Evolutionary conservation across 2,888 invertebrate genomes (phyloP).

Genomic region (Amblyjoppa proteus): DNA sequence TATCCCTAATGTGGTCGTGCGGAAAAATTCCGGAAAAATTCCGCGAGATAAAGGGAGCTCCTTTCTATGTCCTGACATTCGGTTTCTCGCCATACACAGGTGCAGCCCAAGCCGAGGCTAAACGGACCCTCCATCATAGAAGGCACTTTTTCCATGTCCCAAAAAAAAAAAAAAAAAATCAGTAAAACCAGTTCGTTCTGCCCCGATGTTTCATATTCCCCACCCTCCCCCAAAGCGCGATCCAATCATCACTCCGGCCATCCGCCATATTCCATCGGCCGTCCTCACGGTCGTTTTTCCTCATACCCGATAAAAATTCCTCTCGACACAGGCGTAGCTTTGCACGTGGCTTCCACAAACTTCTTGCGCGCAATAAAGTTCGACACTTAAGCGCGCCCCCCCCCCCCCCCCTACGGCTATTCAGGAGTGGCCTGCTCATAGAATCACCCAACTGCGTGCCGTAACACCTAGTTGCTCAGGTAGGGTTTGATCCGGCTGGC

Average conservation of each 20-base stretch:
- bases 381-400: constrained; percentile 2
- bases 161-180: too few relatives aligned
- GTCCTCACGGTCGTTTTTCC: neutral
- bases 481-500: too few relatives aligned
- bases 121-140: too few relatives aligned
- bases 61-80: constrained; percentile 1
- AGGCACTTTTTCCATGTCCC: too few relatives aligned
- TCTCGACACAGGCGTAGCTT: neutral
- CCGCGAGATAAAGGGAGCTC: neutral
- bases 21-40: constrained; percentile 1
- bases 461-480: neutral
- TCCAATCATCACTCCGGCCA: neutral
- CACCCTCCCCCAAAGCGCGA: too few relatives aligned
- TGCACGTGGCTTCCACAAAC: constrained; percentile 46
- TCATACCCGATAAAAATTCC: constrained; percentile 55
- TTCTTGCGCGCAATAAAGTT: constrained; percentile 58
- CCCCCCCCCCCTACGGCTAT: constrained; percentile 13
- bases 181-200: too few relatives aligned
- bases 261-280: neutral
- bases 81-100: neutral
- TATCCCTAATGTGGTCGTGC: neutral
- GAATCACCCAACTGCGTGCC: neutral
- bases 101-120: too few relatives aligned
- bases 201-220: too few relatives aligned
- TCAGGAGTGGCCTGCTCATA: neutral